phyloP scores from a whole-genome alignment of 2,113 vertebrate genomes.

The Chaetura pelagica region DNA sequence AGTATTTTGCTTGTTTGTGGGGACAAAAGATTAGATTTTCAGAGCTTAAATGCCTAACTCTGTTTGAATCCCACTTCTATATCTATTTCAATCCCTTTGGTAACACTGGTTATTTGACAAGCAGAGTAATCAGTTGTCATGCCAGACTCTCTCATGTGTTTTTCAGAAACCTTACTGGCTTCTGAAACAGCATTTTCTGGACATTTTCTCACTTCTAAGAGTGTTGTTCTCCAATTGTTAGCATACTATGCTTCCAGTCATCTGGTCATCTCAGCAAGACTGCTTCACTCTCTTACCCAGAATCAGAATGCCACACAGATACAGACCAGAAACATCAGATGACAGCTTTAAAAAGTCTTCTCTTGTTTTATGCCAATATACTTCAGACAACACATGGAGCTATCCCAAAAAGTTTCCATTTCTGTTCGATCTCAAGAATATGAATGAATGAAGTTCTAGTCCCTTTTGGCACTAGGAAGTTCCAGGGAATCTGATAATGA shows the following conservation, averaged over 20 bases:
- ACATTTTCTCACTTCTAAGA: not conserved
- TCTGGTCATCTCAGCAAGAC: not conserved
- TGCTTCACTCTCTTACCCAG: not conserved
- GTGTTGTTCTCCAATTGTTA: not conserved
- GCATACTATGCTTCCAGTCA: not conserved
- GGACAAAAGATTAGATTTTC: constrained; percentile 10
- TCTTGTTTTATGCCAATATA: not conserved
- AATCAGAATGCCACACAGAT: not conserved
- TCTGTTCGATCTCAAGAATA: not conserved
- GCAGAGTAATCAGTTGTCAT: not conserved
- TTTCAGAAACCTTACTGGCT: not conserved
- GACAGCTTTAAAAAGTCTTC: not conserved
- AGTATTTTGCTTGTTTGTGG: not conserved
- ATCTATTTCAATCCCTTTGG: not conserved
- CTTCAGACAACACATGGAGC: not conserved
- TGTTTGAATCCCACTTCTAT: constrained; percentile 37
- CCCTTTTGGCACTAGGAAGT: not conserved
- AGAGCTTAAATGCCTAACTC: constrained; percentile 1
- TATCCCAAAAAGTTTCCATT: not conserved
- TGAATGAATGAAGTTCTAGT: not conserved
- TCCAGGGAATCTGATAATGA: not conserved
- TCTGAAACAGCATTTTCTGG: not conserved
- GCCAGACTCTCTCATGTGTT: not conserved
- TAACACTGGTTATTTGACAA: constrained; percentile 12
- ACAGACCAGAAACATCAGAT: not conserved